Evolutionary conservation across 2,888 invertebrate genomes (phyloP).

Genomic region (Drepana falcataria): DNA sequence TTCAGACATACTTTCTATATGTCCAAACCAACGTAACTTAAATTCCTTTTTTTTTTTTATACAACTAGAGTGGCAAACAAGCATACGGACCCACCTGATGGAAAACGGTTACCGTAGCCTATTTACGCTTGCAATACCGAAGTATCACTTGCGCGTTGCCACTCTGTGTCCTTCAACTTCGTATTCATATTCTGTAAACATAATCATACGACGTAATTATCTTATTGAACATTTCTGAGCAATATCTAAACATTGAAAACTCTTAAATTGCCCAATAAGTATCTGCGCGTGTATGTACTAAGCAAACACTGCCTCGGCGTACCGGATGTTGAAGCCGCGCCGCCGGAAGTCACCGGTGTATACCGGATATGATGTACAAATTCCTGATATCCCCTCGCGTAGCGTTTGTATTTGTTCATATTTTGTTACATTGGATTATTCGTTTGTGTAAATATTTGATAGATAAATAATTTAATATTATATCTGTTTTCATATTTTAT

Average conservation of each 20-base stretch:
- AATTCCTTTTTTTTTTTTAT: no score
- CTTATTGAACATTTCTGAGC: no score
- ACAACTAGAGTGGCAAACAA: no score
- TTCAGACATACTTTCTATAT: no score
- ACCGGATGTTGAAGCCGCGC: slow-evolving; percentile 33
- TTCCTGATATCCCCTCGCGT: slow-evolving; percentile 59
- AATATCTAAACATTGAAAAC: background rate
- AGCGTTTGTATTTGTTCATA: slow-evolving; percentile 28
- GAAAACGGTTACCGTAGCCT: no score
- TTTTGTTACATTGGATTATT: slow-evolving; percentile 2
- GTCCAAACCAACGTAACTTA: no score
- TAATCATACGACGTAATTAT: no score
- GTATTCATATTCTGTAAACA: no score
- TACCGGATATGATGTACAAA: slow-evolving; percentile 69
- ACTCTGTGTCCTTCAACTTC: no score
- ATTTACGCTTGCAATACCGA: no score
- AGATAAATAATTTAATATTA: background rate
- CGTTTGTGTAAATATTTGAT: slow-evolving; percentile 1
- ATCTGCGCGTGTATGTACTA: background rate
- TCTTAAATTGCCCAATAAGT: background rate
- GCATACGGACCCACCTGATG: no score
- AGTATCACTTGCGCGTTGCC: no score
- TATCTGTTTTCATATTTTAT: background rate
- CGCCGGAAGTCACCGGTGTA: slow-evolving; percentile 58
- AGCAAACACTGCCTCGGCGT: slow-evolving; percentile 1